These are phyloP conservation scores for Nomada hirtipes DNA, from an alignment of 2,888 invertebrate genomes.

Conservation along the genomic window DNA sequence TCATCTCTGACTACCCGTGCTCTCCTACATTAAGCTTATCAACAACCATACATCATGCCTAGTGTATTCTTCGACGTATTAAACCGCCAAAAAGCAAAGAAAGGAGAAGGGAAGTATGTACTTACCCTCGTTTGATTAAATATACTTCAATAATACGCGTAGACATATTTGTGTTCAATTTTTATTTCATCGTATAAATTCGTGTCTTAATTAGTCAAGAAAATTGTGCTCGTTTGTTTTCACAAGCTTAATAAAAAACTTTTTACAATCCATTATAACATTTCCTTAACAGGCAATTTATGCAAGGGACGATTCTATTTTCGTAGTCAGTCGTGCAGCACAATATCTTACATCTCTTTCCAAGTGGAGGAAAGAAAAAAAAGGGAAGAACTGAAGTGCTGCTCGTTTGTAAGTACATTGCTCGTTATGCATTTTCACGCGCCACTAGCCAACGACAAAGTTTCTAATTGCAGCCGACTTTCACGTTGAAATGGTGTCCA, in stretches of 20 bases:
- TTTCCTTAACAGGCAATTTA: no score
- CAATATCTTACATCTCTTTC: no score
- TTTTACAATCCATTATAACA: no score
- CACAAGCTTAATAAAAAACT: no score
- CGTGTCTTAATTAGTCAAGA: no score
- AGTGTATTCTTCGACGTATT: neutral
- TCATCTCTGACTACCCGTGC: neutral
- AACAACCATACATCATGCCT: neutral
- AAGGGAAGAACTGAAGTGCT: neutral
- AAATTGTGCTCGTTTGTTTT: no score
- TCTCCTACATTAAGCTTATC: constrained; percentile 1
- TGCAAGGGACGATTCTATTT: no score
- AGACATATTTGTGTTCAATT: no score
- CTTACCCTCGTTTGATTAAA: neutral
- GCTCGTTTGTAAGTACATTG: no score
- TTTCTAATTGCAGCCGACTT: constrained; percentile 44
- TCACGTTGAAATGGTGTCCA: constrained; percentile 7
- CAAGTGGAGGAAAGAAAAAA: neutral
- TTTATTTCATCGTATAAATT: no score
- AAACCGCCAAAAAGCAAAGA: neutral
- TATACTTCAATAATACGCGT: neutral
- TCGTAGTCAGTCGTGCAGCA: no score
- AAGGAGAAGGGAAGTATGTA: neutral
- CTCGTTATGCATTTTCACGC: constrained; percentile 11
- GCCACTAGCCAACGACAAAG: constrained; percentile 6